Evolutionary conservation across 2,113 vertebrate genomes (phyloP).

Genomic region (Poeciliopsis retropinna): DNA sequence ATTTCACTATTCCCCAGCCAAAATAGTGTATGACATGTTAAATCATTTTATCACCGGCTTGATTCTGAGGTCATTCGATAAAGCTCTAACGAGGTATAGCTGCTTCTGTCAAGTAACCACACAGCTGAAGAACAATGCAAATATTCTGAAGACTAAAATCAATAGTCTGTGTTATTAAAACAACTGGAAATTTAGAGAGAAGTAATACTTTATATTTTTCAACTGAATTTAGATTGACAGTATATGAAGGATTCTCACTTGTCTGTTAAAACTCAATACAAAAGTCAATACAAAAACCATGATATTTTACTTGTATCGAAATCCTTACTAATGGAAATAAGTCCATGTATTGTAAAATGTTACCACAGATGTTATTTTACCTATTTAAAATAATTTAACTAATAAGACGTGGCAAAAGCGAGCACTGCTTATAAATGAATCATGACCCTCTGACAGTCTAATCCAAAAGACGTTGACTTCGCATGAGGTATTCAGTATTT

Average conservation of each 20-base stretch:
- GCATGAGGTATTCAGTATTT: constrained; percentile 20
- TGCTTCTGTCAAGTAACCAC: not conserved
- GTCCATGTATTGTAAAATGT: not conserved
- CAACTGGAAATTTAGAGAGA: not conserved
- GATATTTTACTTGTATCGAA: not conserved
- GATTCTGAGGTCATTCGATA: not conserved
- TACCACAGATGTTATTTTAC: not conserved
- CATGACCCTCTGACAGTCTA: not conserved
- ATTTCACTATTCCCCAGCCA: not conserved
- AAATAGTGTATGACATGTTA: constrained; percentile 3
- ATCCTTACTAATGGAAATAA: not conserved
- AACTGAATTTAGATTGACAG: not conserved
- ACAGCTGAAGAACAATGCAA: not conserved
- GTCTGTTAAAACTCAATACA: not conserved
- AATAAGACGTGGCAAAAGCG: not conserved
- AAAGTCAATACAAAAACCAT: not conserved
- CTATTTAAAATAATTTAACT: not conserved
- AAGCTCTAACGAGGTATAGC: not conserved
- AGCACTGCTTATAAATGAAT: not conserved
- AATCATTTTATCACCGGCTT: not conserved
- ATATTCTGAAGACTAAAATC: constrained; percentile 5
- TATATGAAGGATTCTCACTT: no score
- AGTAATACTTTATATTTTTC: not conserved
- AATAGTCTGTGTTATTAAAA: not conserved
- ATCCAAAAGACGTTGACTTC: not conserved